Evolutionary conservation across 2,888 invertebrate species (phyloP).

Genomic region (Conops quadrifasciatus): DNA sequence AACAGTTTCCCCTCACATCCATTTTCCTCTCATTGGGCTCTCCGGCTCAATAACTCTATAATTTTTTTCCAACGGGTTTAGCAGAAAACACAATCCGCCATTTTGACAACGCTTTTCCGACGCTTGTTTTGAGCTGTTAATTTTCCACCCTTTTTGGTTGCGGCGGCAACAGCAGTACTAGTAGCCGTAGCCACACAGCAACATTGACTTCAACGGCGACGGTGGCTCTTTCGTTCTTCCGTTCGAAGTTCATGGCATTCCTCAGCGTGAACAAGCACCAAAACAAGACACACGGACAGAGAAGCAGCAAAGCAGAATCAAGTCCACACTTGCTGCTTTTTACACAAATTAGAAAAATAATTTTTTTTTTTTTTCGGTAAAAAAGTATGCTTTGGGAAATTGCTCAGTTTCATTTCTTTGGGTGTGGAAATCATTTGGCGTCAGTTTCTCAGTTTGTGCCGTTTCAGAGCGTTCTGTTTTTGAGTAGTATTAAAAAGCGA

Average conservation of each 20-base stretch:
- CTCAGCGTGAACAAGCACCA: too few relatives aligned
- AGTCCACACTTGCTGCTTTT: slow-evolving; percentile 2
- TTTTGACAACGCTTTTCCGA: slow-evolving; percentile 29
- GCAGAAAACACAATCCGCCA: slow-evolving; percentile 18
- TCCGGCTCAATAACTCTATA: too few relatives aligned
- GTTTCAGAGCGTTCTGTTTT: too few relatives aligned
- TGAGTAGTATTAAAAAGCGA: too few relatives aligned
- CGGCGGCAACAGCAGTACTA: background rate
- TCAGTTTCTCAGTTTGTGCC: background rate
- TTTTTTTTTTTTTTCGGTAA: background rate
- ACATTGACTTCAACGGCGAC: background rate
- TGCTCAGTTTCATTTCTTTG: slow-evolving; percentile 7
- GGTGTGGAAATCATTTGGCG: slow-evolving; percentile 1
- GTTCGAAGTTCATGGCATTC: slow-evolving; percentile 24
- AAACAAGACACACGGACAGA: too few relatives aligned
- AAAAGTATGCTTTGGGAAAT: slow-evolving; percentile 18
- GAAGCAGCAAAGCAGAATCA: slow-evolving; percentile 7
- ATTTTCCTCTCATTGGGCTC: too few relatives aligned
- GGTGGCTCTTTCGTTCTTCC: slow-evolving; percentile 17
- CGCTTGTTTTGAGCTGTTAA: slow-evolving; percentile 1
- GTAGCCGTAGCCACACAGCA: too few relatives aligned
- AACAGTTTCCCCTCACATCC: too few relatives aligned
- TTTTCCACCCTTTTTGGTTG: slow-evolving; percentile 22
- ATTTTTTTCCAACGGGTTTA: too few relatives aligned
- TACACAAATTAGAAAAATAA: background rate